Evolutionary conservation across 2,113 vertebrate species (phyloP).

Genomic region (Butorides virescens): DNA sequence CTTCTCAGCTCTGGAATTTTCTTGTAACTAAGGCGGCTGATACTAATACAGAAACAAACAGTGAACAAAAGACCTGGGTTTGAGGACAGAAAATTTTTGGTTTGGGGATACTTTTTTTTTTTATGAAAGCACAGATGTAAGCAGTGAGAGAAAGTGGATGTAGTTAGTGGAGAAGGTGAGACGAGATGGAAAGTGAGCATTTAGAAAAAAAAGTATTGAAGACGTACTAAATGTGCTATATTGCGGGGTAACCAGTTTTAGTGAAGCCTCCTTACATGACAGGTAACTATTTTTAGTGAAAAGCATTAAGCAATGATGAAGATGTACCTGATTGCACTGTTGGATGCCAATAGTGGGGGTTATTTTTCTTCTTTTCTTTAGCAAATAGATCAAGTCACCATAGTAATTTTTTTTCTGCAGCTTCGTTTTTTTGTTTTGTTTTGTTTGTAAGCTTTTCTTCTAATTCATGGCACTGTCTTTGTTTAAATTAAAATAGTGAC

Average conservation of each 20-base stretch:
- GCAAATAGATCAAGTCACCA: background rate
- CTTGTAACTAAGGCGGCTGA: background rate
- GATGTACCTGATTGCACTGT: background rate
- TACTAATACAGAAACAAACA: background rate
- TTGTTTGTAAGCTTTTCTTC: background rate
- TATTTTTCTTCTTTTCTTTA: background rate
- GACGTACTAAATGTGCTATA: background rate
- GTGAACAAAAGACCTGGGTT: background rate
- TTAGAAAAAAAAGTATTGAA: background rate
- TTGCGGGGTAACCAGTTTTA: background rate
- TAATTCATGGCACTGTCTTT: background rate
- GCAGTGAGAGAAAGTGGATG: conserved; percentile 18
- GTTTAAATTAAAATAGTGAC: background rate
- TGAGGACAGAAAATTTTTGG: background rate
- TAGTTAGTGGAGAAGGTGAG: background rate
- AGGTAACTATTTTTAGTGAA: background rate
- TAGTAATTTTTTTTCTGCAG: background rate
- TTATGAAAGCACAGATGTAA: conserved; percentile 45
- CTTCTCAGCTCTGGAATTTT: background rate
- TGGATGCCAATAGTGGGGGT: background rate
- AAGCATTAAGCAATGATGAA: background rate
- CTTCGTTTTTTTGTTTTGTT: background rate
- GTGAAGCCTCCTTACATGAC: background rate
- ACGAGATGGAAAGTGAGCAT: background rate
- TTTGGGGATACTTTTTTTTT: conserved; percentile 1